phyloP scores from a whole-genome alignment of 1,140 invertebrate genomes.

The Himalopsyche phryganea region DNA sequence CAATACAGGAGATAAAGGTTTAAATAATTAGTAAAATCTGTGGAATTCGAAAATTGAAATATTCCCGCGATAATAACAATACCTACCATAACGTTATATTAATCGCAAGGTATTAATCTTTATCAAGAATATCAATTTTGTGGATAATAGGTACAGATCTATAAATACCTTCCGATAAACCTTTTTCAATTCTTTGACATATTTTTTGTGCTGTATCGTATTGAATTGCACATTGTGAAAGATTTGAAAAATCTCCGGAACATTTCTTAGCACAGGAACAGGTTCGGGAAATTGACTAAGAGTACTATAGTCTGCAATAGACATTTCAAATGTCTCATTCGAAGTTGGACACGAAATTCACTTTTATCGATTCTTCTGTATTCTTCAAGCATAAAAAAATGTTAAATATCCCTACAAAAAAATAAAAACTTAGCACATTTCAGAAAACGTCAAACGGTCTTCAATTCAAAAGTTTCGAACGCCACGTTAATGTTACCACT shows the following conservation, averaged over 20 bases:
- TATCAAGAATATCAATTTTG: neutral
- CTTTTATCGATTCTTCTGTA: too few relatives aligned
- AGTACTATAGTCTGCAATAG: neutral
- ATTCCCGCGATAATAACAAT: neutral
- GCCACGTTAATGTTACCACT: too few relatives aligned
- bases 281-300: slow-evolving; percentile 15
- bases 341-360: too few relatives aligned
- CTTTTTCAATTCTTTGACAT: slow-evolving; percentile 58
- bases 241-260: slow-evolving; percentile 51
- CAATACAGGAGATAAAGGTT: too few relatives aligned
- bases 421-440: too few relatives aligned
- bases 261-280: slow-evolving; percentile 36
- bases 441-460: too few relatives aligned
- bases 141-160: too few relatives aligned
- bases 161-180: slow-evolving; percentile 53
- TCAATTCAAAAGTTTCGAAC: too few relatives aligned
- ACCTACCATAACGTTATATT: neutral
- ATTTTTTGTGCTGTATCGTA: slow-evolving; percentile 59
- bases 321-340: neutral
- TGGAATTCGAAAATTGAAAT: neutral
- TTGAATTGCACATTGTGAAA: slow-evolving; percentile 60
- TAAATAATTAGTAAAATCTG: too few relatives aligned
- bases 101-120: neutral
- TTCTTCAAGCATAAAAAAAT: too few relatives aligned
- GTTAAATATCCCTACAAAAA: too few relatives aligned